These are phyloP conservation scores for Oreortyx pictus DNA, from an alignment of 2,797 vertebrate species.

Conservation along the genomic window DNA sequence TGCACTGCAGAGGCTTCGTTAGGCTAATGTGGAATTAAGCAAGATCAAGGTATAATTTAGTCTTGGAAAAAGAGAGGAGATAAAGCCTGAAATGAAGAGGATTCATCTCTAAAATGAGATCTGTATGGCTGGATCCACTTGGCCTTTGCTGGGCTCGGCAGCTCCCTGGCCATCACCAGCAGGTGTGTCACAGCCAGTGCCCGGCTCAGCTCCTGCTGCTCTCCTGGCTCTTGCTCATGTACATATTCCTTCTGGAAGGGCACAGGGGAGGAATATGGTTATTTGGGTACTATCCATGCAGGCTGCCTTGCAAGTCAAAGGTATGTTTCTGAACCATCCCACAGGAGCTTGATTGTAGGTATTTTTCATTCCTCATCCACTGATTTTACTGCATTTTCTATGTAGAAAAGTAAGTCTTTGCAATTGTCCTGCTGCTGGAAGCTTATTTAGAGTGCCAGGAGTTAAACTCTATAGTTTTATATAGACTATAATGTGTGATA, in stretches of 20 bases:
- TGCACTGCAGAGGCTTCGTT: neutral
- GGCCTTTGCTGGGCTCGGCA: rapidly evolving
- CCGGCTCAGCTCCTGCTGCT: neutral
- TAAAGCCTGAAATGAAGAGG: neutral
- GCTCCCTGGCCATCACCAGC: neutral
- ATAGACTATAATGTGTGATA: neutral
- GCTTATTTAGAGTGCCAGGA: neutral
- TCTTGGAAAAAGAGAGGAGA: neutral
- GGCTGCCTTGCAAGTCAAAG: neutral
- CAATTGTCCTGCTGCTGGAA: neutral
- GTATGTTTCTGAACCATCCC: neutral
- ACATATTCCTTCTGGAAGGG: neutral
- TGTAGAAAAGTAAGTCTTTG: neutral
- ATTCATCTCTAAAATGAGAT: neutral
- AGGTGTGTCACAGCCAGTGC: neutral
- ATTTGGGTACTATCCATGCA: neutral
- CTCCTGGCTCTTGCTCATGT: neutral
- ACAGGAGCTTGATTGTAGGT: neutral
- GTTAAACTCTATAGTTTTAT: neutral
- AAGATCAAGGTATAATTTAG: neutral
- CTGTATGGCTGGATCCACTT: neutral
- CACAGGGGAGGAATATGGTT: neutral
- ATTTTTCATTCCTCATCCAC: neutral
- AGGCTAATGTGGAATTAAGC: neutral
- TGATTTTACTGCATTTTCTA: neutral